Evolutionary conservation across 92 coral and sea anemone genomes (phyloP).

Genomic region (Parazoanthus atlanticus): DNA sequence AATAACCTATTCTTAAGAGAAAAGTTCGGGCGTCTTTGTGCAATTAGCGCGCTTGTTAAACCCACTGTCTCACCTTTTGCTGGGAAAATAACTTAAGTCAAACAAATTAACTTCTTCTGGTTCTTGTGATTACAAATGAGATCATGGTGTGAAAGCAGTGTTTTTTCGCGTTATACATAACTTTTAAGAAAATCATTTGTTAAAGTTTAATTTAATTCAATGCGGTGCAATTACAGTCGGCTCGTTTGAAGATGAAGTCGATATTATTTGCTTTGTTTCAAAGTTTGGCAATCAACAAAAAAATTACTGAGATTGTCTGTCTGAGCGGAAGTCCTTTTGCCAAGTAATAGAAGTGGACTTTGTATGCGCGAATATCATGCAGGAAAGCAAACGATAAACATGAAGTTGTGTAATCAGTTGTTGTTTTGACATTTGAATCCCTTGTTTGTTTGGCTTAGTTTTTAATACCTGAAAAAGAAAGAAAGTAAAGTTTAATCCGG

Average conservation of each 20-base stretch:
- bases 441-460: not conserved
- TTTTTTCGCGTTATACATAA: not conserved
- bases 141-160: conserved; percentile 32
- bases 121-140: not conserved
- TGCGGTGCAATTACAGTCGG: conserved; percentile 45
- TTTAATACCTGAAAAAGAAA: not conserved
- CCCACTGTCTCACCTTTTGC: not conserved
- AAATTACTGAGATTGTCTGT: conserved; percentile 8
- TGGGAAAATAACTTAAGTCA: not conserved
- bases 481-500: not conserved
- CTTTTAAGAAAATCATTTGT: conserved; percentile 12
- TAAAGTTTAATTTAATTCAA: conserved; percentile 22
- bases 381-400: not conserved
- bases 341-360: not conserved
- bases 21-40: conserved; percentile 69
- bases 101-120: conserved; percentile 9
- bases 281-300: conserved; percentile 13
- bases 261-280: conserved; percentile 26
- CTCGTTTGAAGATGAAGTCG: conserved; percentile 33
- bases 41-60: conserved; percentile 69
- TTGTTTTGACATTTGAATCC: not conserved
- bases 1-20: conserved; percentile 5
- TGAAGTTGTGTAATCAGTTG: not conserved
- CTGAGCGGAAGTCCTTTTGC: conserved; percentile 18
- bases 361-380: not conserved